Base-by-base conservation (phyloP, 2,113 vertebrate species). In the Elephantulus edwardii region DNA sequence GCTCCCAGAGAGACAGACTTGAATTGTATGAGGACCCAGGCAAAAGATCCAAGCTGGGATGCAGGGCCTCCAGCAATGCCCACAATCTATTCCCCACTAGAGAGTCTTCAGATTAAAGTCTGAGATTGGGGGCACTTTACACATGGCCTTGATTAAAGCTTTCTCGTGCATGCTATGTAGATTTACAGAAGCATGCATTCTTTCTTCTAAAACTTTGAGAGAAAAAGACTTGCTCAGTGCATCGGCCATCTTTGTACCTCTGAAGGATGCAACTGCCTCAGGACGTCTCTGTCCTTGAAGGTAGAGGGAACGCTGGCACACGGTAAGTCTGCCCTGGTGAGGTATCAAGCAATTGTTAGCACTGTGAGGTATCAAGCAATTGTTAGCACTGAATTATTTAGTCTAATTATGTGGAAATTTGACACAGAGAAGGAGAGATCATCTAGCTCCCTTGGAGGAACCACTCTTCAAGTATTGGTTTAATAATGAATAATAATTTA, bases 401-500 rank as follows among this genome's bases (percentile, higher is more conserved):
- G 14, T 58, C 80, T 10, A 42, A 22, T 13, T 33, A 7, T 46
- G 52, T 20, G 20, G 56, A 26, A 4, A 33, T 42, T 42, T 35
- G 74, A 84, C 20, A 60, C 3, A 62, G 60, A 58, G 64, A 46
- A 54, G n/a, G 33, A 30, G 52, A 28, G 30, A 30, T 11, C 40
- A 70, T 7, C 17, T n/a, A 30, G 66, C 19, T 80, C 54, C 54
- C 72, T 35, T 6, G 12, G 14, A 64, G n/a, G 56, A 95, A 17
- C 35, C 35, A 38, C 28, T 66, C 83, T 66, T 62, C n/a, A n/a
- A 8, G 74, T 44, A 46, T 85, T 71, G 20, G 50, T 35, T 86
- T 42, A 92, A 76, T 83, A 44, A n/a, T 33, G 33, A 66, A 60
- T 75, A 52, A 75, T 74, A 64, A 83, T 75, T 90, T 62, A 76